Evolutionary conservation across 2,797 vertebrate species (phyloP), one percentile per base, ranked within the genome.

Genomic region (Ptychadena robeensis): DNA sequence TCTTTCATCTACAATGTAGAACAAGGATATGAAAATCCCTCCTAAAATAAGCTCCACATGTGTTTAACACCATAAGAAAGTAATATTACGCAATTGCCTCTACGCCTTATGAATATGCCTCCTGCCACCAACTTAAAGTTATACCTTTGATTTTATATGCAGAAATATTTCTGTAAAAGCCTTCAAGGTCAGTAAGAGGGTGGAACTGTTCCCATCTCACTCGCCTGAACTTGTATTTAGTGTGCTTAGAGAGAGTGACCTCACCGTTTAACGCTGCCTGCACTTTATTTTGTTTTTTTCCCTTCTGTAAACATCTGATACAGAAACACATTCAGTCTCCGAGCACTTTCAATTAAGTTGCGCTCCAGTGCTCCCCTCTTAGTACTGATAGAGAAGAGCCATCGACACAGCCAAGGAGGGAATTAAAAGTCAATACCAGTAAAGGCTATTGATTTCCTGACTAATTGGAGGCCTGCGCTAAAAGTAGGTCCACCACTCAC

Each of bases 391-490:
- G 12, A 65, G 30, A 9, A 66, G 30, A 28, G 34, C n/a, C 37
- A 73, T 73, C 2, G 79, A 73, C 79, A 65, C 57, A 63, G 37
- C 14, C 40, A 44, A 80, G 31, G 22, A 66, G 34, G 73, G 27
- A 31, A 73, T 81, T 53, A 73, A 73, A 81, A 81, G 61, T 81
- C 79, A 73, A 82, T 74, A 59, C 32, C 10, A 64, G 73, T 44
- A 37, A 76, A 31, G 66, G 65, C 12, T 65, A 68, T 81, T 66
- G 79, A 73, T 81, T 74, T 65, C 18, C 73, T 35, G 4, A 32
- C 44, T 59, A 37, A 59, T 79, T 59, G 27, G 25, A 61, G 59
- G 66, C 12, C 44, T 57, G 11, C 12, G 34, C 22, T 53, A 30
- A 67, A 22, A 31, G 25, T 5, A 65, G 61, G 9, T 10, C 40